Base-by-base conservation (phyloP, 2,797 vertebrate genomes). In the Pygocentrus nattereri region DNA sequence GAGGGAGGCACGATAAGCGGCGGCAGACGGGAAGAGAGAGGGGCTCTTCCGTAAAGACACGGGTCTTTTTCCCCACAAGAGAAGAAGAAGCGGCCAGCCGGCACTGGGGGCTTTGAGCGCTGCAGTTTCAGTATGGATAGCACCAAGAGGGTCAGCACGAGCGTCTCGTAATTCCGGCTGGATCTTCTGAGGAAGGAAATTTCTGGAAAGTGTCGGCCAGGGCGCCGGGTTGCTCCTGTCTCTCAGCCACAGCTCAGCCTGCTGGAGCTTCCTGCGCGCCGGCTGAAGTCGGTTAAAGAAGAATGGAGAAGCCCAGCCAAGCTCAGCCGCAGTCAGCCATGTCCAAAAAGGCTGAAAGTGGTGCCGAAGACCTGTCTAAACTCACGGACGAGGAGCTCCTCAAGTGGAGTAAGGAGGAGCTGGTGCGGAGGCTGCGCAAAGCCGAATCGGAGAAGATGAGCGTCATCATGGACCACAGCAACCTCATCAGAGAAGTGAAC, bases 401-500 rank as follows among this genome's bases (percentile, higher is more conserved):
- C 71, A 94, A 95, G 93, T 97, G 97, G 96, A 95, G 94, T 90
- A 99, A 96, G 87, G 97, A 98, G 81, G 96, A 98, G 89, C 94
- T 99, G 93, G 92, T 99, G 85, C 95, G 95, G 84, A 93, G 96
- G 91, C 91, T 99, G 88, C 94, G 97, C 85, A 95, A 95, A 85
- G 93, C 96, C 2, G 97, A 98, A 90, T 94, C 96, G 50, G 97
- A 98, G 86, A 98, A 97, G 93, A 96, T 97, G 95, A 95, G 96
- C 91, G 96, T 97, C 85, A 99, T 99, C 93, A 89, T 99, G 93
- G 98, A 99, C 90, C 98, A 99, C 92, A 95, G 97, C 88, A 97
- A 97, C 89, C 95, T 98, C 88, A 98, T 99, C 95, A 95, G 96
- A 56, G 98, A 98, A 91, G 97, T 99, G 88, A 99, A 99, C 93